These are phyloP conservation scores for Diadromus collaris DNA, from an alignment of 2,888 invertebrate genomes.

Conservation along the genomic window DNA sequence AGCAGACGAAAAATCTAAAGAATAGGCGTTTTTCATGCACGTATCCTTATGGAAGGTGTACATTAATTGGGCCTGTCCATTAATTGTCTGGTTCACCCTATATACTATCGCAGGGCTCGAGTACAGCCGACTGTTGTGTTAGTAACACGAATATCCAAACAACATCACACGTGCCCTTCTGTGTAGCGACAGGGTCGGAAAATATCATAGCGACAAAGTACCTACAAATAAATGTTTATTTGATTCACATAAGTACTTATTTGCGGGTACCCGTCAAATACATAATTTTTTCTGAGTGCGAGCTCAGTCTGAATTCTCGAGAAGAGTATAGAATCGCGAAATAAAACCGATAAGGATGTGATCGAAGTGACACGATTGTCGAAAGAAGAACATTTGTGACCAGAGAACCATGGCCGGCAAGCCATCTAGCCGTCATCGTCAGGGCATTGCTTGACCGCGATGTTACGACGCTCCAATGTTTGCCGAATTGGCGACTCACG, in stretches of 20 bases:
- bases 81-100: too few relatives aligned
- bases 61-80: too few relatives aligned
- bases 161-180: too few relatives aligned
- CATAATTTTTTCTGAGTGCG: too few relatives aligned
- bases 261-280: too few relatives aligned
- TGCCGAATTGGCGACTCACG: slow-evolving; percentile 20
- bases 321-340: slow-evolving; percentile 12
- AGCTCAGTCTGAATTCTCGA: background rate
- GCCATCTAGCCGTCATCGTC: slow-evolving; percentile 22
- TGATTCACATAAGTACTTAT: too few relatives aligned
- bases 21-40: too few relatives aligned
- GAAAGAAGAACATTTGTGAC: slow-evolving; percentile 32
- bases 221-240: too few relatives aligned
- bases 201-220: background rate
- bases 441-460: slow-evolving; percentile 29
- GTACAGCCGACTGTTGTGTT: background rate
- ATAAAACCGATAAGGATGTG: slow-evolving; percentile 18
- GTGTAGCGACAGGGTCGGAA: too few relatives aligned
- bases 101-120: background rate
- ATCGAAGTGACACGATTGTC: slow-evolving; percentile 14
- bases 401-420: slow-evolving; percentile 13
- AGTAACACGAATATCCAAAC: background rate
- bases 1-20: too few relatives aligned
- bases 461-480: slow-evolving; percentile 18
- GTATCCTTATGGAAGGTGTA: too few relatives aligned